Evolutionary conservation across 2,113 vertebrate species (phyloP), one percentile per base, ranked within the genome.

Genomic region (Oostethus manadensis): DNA sequence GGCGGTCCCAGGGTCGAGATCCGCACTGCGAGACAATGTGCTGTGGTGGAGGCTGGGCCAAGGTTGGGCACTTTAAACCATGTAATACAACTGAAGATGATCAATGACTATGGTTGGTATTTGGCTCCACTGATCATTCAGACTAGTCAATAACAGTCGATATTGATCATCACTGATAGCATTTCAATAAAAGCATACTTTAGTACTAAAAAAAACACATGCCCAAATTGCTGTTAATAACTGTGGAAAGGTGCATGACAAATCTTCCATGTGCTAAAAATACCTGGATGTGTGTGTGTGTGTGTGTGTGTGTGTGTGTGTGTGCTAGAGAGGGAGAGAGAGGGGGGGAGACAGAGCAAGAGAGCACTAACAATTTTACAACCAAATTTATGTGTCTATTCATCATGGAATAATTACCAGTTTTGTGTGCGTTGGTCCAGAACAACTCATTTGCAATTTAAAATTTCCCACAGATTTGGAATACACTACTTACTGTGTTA

Each of bases 391-490:
- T 65, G 55, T 65, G 58, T 61, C 42, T 33, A 60, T 77, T 77
- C 51, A 66, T 81, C 68, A 56, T 2, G 0, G 51, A 66, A 59
- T 75, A 77, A 79, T 74, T 70, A 65, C 54, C 23, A 55, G 20
- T 60, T 65, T 67, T 64, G 47, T 55, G 60, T 3, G 56, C 49
- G 60, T 76, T 62, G 45, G 60, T 79, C 51, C 21, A 20, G 29
- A 48, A 74, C 49, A 45, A 68, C 54, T 78, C 20, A 77, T 76
- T 78, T 72, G 56, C 51, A 62, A 67, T 77, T 70, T 57, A 60
- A 15, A 71, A 64, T 60, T 65, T 74, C 48, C 68, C 59, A 35
- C 69, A 76, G 60, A 47, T 71, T 59, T 62, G 10, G 20, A 67
- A 68, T 62, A 58, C 18, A 61, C 62, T 61, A 64, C 56, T 68